Base-by-base conservation (phyloP, 2,888 invertebrate genomes). In the Spilarctia lutea region DNA sequence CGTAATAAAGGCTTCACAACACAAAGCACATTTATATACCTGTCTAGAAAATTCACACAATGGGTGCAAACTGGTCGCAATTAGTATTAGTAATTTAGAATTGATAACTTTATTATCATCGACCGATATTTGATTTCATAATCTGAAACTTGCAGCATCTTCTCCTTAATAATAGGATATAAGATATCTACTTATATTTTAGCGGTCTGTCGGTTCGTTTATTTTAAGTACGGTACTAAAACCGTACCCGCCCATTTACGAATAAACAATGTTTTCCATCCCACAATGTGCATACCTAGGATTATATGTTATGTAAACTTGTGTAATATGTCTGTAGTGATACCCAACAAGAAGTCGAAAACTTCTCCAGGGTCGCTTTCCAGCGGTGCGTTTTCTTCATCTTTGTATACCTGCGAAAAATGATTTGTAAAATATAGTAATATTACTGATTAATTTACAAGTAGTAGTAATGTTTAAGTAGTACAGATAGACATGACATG, bases 311-410 rank as follows among this genome's bases (percentile, higher is more conserved):
- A 94, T 75, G 92, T 82, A 81, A 96, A 94, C 81, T 92, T 91
- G 71, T 95, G 93, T 68, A 95, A 83, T 78, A 95, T 90, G 83
- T 95, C 94, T 66, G 93, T 92, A 71, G 94, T 95, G 89, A 95
- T 89, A 81, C 94, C 96, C 79, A 90, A 89, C 52, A 96, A 85
- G 88, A 93, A 94, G 80, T 93, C 94, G 71, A 95, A 91, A 83
- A 95, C 90, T 83, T 95, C 96, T 20, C 84, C 91, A 75, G 87
- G 81, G 35, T 94, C 94, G 77, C 79, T 86, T 72, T 91, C 93
- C 70, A 79, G 81, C 45, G 90, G 91, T 63, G 78, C 82, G 72
- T 78, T 84, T 72, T 85, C 86, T 72, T 88, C 88, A 83, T 86
- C 88, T 75, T 66, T 85, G 79, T 78, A 78, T 78, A 85, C 84